A percentile compares a stretch with the other conserved stretches of the same genome.
phyloP scores from a whole-genome alignment of 2,113 vertebrate species.

The Ornithorhynchus anatinus region DNA sequence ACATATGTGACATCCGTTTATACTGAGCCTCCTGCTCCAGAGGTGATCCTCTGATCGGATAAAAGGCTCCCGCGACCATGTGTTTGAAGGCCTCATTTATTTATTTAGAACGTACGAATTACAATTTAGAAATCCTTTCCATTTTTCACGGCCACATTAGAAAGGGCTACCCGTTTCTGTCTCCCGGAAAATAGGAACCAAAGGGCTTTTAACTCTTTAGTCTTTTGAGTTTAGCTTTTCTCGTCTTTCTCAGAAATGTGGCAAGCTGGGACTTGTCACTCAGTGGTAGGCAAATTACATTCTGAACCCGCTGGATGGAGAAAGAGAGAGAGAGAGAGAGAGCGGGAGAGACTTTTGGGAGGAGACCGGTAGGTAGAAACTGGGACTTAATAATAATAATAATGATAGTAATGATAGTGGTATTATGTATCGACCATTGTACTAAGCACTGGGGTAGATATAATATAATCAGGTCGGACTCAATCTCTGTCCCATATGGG shows the following conservation, averaged over 20 bases:
- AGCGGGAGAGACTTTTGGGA: no score
- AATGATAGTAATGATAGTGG: no score
- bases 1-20: neutral
- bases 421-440: no score
- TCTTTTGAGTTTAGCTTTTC: slow-evolving; percentile 12
- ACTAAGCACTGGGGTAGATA: no score
- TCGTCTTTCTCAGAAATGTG: neutral
- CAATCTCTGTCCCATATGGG: no score
- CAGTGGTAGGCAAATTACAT: neutral
- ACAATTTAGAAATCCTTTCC: slow-evolving; percentile 25
- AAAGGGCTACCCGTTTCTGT: neutral
- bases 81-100: neutral
- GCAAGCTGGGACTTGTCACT: slow-evolving; percentile 2
- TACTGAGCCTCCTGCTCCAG: neutral
- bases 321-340: no score
- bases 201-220: slow-evolving; percentile 4
- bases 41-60: slow-evolving; percentile 2
- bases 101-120: slow-evolving; percentile 18
- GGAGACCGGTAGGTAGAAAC: no score
- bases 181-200: slow-evolving; percentile 8
- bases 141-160: slow-evolving; percentile 2
- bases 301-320: no score
- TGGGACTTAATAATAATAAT: no score
- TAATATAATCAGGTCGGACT: no score
- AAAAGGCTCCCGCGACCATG: neutral